A percentile compares a stretch with the other conserved stretches of the same genome.
phyloP scores from a whole-genome alignment of 1,140 invertebrate species.

The Cydia amplana region DNA sequence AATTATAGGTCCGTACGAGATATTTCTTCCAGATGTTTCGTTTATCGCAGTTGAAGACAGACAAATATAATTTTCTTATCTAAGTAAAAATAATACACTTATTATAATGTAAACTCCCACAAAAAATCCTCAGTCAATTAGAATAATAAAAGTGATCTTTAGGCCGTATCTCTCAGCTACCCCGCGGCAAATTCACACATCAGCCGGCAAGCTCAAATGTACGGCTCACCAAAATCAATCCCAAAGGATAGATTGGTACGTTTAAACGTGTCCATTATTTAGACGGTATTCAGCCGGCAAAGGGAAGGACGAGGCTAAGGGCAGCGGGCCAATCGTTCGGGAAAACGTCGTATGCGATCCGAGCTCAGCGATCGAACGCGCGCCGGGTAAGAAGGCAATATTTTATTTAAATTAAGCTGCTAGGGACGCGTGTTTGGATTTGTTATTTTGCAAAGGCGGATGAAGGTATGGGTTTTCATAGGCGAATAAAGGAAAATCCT shows the following conservation, averaged over 20 bases:
- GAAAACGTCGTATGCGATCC: constrained; percentile 47
- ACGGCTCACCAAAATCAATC: constrained; percentile 54
- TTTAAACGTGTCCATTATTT: constrained; percentile 63
- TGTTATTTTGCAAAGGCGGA: constrained; percentile 37
- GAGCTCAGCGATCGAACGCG: constrained; percentile 42
- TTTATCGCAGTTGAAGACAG: not conserved
- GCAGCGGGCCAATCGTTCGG: constrained; percentile 47
- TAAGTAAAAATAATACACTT: not conserved
- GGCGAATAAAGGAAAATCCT: constrained; percentile 28
- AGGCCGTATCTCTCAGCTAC: not conserved
- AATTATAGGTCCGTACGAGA: constrained; percentile 45
- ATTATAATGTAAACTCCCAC: not conserved
- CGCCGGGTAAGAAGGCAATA: constrained; percentile 52
- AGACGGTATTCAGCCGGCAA: constrained; percentile 47
- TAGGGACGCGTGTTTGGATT: constrained; percentile 43
- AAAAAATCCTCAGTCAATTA: constrained; percentile 33
- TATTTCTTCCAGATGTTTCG: constrained; percentile 15
- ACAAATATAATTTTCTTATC: not conserved
- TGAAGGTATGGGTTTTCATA: constrained; percentile 29
- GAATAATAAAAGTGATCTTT: constrained; percentile 26
- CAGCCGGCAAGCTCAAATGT: constrained; percentile 47
- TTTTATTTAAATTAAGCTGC: constrained; percentile 55
- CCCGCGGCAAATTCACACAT: constrained; percentile 41
- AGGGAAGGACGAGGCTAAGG: constrained; percentile 37
- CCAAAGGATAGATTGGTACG: constrained; percentile 45